Evolutionary conservation across 2,888 invertebrate species (phyloP).

Genomic region (Pollenia angustigena): DNA sequence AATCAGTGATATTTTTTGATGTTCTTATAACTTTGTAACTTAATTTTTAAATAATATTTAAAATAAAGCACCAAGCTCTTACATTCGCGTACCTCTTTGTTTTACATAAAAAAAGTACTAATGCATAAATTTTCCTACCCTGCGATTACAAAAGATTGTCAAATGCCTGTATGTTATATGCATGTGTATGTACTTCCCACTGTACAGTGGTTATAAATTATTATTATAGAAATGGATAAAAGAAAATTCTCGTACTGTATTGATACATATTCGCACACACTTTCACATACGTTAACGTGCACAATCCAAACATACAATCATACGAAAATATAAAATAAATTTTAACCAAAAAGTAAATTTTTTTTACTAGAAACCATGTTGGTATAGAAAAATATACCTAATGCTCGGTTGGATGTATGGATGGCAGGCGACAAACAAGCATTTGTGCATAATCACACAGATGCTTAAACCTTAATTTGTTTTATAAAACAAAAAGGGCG

Average conservation of each 20-base stretch:
- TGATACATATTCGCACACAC: background rate
- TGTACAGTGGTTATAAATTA: constrained; percentile 37
- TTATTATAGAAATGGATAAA: constrained; percentile 45
- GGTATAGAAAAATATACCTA: constrained; percentile 4
- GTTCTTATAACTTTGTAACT: too few species aligned
- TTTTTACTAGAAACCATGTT: constrained; percentile 27
- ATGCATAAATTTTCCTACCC: constrained; percentile 20
- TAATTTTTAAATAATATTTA: too few species aligned
- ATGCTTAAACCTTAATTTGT: constrained; percentile 53
- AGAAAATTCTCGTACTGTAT: constrained; percentile 28
- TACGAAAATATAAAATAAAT: background rate
- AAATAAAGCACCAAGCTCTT: too few species aligned
- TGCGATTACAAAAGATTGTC: constrained; percentile 42
- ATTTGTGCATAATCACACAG: constrained; percentile 58
- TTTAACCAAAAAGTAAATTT: constrained; percentile 21
- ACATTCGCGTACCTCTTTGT: too few species aligned
- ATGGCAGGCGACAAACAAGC: constrained; percentile 47
- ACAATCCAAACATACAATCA: background rate
- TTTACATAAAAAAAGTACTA: background rate
- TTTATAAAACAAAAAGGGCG: constrained; percentile 37
- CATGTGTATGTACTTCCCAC: constrained; percentile 1
- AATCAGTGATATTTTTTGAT: too few species aligned
- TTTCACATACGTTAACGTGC: background rate
- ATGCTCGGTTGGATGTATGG: constrained; percentile 31
- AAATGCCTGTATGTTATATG: constrained; percentile 20